Evolutionary conservation across 2,888 invertebrate species (phyloP).

Genomic region (Pocota personata): DNA sequence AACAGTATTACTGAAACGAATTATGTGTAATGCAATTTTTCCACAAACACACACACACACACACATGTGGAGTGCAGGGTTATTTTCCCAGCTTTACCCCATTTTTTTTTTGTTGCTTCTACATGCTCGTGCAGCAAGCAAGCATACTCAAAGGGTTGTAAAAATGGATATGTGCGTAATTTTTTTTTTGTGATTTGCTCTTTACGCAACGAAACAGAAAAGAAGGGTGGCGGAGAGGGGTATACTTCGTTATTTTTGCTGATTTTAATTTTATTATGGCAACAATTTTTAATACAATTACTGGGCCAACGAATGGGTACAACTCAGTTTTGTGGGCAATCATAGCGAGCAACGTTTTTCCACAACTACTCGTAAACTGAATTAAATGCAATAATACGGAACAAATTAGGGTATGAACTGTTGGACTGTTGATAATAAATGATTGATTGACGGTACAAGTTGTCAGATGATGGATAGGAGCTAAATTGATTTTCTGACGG

Average conservation of each 20-base stretch:
- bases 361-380: conserved; percentile 7
- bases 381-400: not conserved
- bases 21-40: conserved; percentile 65
- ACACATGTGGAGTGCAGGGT: not conserved
- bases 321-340: not conserved
- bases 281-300: conserved; percentile 28
- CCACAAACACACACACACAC: too few relatives aligned
- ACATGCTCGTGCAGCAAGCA: not conserved
- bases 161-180: not conserved
- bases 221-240: not conserved
- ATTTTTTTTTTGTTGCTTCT: not conserved
- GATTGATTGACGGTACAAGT: not conserved
- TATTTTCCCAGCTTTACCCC: conserved; percentile 2
- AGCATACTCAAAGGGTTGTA: not conserved
- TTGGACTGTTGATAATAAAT: not conserved
- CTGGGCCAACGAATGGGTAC: not conserved
- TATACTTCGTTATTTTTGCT: not conserved
- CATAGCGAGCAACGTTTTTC: not conserved
- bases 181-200: not conserved
- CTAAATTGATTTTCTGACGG: conserved; percentile 1
- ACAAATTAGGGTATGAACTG: conserved; percentile 13
- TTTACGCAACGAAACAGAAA: not conserved
- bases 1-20: conserved; percentile 68
- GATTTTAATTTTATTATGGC: conserved; percentile 37
- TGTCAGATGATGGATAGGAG: not conserved